Conservation (phyloP, 2,888 invertebrate genomes). For the Spatulosminthurus flaviceps region DNA sequence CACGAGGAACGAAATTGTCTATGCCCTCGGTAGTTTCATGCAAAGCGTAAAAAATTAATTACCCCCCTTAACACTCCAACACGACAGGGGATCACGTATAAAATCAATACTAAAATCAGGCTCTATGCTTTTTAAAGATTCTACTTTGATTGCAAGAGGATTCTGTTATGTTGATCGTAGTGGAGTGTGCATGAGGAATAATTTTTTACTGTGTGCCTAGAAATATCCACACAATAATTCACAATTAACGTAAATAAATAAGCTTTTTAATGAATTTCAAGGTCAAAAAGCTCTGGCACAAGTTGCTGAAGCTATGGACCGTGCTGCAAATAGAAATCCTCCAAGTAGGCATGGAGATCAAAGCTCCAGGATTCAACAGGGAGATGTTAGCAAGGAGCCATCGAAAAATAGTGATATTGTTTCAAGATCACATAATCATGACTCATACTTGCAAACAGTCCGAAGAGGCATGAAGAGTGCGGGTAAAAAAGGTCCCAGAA, state of each 20-base stretch:
- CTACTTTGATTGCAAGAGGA: too few species aligned
- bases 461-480: neutral
- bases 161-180: too few species aligned
- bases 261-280: neutral
- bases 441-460: constrained; percentile 15
- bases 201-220: too few species aligned
- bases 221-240: too few species aligned
- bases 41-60: too few species aligned
- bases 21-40: constrained; percentile 11
- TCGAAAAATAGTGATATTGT: neutral
- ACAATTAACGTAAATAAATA: too few species aligned
- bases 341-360: constrained; percentile 29
- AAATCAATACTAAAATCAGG: too few species aligned
- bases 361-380: neutral
- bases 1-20: constrained; percentile 27
- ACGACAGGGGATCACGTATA: too few species aligned
- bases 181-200: too few species aligned
- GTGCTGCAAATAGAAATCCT: neutral
- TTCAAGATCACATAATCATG: neutral
- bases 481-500: constrained; percentile 10
- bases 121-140: too few species aligned
- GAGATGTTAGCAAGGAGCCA: neutral
- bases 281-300: constrained; percentile 37
- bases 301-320: constrained; percentile 32
- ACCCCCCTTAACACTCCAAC: too few species aligned